phyloP scores from a whole-genome alignment of 92 coral and sea anemone genomes.

The Actinernus sp. region DNA sequence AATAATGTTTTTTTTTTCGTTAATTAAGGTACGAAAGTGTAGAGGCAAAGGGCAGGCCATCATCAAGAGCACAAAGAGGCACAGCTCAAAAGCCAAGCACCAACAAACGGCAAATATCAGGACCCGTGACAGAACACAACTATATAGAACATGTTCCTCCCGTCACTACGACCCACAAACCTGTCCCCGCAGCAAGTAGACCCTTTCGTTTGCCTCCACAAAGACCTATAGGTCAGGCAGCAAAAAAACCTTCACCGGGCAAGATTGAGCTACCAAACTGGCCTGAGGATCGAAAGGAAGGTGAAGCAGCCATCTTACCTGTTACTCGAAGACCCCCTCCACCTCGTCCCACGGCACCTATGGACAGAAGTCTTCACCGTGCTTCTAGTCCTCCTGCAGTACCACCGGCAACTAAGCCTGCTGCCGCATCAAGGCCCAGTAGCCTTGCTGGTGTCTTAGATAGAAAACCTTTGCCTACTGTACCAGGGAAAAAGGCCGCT shows the following conservation, averaged over 20 bases:
- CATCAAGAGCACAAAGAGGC: no score
- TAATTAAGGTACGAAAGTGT: no score
- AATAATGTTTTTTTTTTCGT: no score
- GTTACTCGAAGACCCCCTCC: constrained; percentile 22
- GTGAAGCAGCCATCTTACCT: background rate
- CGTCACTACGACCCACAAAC: no score
- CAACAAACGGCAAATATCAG: no score
- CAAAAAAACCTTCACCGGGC: constrained; percentile 18
- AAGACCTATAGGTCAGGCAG: no score
- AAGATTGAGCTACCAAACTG: constrained; percentile 49
- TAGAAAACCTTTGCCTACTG: constrained; percentile 4
- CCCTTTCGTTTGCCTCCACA: no score
- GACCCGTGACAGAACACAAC: no score
- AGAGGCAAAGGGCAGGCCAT: no score
- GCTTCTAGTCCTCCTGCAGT: constrained; percentile 31
- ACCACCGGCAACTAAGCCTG: constrained; percentile 1
- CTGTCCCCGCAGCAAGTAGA: no score
- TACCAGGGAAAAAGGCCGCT: background rate
- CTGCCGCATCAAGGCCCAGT: constrained; percentile 12
- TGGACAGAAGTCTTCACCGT: constrained; percentile 4
- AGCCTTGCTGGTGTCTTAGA: constrained; percentile 24
- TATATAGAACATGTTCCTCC: no score
- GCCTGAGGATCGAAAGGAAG: constrained; percentile 4
- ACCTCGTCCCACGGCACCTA: constrained; percentile 25
- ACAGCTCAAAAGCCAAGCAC: no score